Conservation (phyloP, 1,140 invertebrate genomes). For the Aphis gossypii region DNA sequence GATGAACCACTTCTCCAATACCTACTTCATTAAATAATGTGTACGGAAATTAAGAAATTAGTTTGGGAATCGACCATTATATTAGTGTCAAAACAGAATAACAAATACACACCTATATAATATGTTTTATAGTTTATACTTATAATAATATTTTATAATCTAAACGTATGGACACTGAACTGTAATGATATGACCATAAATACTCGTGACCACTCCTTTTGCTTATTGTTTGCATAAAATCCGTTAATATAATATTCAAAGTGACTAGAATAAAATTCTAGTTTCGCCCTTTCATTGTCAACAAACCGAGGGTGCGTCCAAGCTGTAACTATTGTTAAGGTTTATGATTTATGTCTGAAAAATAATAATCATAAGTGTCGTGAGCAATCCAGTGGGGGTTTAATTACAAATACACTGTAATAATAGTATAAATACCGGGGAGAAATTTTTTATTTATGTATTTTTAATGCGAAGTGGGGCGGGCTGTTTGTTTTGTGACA, state of each 20-base stretch:
- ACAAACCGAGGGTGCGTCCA: constrained; percentile 52
- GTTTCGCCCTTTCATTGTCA: constrained; percentile 38
- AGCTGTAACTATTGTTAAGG: constrained; percentile 49
- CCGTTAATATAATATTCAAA: constrained; percentile 51
- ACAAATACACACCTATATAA: neutral
- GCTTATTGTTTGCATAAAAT: constrained; percentile 35
- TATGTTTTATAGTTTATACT: neutral
- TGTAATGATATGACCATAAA: constrained; percentile 36
- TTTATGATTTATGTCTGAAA: constrained; percentile 52
- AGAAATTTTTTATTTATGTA: constrained; percentile 55
- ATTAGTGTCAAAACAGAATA: neutral
- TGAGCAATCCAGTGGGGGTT: constrained; percentile 30
- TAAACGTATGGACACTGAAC: constrained; percentile 29
- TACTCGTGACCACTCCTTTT: constrained; percentile 15
- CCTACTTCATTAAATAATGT: neutral
- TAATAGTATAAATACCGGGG: constrained; percentile 55
- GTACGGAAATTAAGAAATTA: neutral
- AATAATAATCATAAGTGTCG: constrained; percentile 56
- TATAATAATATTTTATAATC: neutral
- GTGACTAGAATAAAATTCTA: constrained; percentile 2
- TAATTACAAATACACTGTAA: constrained; percentile 57
- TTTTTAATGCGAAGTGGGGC: constrained; percentile 48
- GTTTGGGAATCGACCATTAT: neutral
- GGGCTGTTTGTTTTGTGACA: constrained; percentile 52
- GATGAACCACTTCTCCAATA: neutral